Evolutionary conservation across 1,140 invertebrate genomes (phyloP), one percentile per base, ranked within the genome.

Genomic region (Saccostrea glomerata): DNA sequence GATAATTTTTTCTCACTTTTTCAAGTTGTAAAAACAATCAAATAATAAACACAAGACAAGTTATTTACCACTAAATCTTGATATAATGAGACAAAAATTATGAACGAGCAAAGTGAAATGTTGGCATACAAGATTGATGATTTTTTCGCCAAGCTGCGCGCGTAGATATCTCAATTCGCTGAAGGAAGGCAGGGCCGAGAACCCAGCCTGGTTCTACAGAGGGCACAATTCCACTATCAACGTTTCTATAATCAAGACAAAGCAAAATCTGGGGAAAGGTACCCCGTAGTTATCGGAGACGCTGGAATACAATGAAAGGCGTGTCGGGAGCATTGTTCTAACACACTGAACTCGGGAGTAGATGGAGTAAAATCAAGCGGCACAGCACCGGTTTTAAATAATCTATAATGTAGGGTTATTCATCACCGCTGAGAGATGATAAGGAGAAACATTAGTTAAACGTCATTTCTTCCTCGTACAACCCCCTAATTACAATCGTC

Each of bases 91-190:
- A 30, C 70, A 30, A 77, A 66, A 77, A 77, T 77, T 77, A 77
- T 77, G 70, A 77, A 36, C 70, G 70, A 77, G 25, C 23, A 77
- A 77, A 77, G 30, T 77, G 70, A 77, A 77, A 77, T 77, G 70
- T 77, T 77, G 70, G 70, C 70, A 77, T 25, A 77, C 70, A 77
- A 77, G 70, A 77, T 77, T 77, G 70, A 77, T 77, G 70, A 77
- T 36, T 23, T 77, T 77, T 77, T 25, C 70, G 15, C 25, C 11
- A 30, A 77, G 23, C 25, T 30, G 25, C 23, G 6, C 70, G 25
- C 70, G 30, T 13, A 77, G 70, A 77, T 77, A 77, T 77, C 70
- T 77, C 70, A 77, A 11, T 77, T 17, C 15, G 3, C 25, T 17
- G 70, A 25, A 15, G 9, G 70, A 77, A 36, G 15, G 30, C 25